Evolutionary conservation across 1,140 invertebrate species (phyloP), one percentile per base, ranked within the genome.

Genomic region (Anadara kagoshimensis): DNA sequence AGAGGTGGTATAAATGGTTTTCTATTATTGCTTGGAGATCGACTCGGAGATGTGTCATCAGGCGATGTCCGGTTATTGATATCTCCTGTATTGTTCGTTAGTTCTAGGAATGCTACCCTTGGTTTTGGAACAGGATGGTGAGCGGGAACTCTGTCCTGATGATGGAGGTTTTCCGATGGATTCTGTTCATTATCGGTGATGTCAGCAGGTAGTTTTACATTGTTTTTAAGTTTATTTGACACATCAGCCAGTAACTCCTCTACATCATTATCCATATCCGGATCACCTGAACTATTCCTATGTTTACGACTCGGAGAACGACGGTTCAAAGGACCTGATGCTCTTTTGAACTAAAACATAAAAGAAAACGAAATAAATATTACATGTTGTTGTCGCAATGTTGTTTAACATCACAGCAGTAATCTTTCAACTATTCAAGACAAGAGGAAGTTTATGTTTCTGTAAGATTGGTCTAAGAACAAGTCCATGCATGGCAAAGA

Each of bases 1-100:
- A 93, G 82, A 5, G 89, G 90, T 22, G 91, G 91, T 47, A 90
- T 85, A 61, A 84, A 85, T 11, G 85, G 85, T 61, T 86, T 85
- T 14, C 83, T 75, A 58, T 71, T 77, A 61, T 69, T 74, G 44
- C 57, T 78, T 22, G 86, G 86, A 11, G 86, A 87, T 16, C 58
- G 65, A 26, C 78, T 78, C 18, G 81, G 77, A 11, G 83, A 80
- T 44, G 36, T 61, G 2, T n/a, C 24, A 26, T 71, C 71, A 11
- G 45, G 51, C 26, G 51, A 64, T n/a, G 58, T 57, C 22, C 24
- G 36, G 29, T n/a, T 74, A 22, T 58, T 57, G 16, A 51, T 78
- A 58, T 49, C 73, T 16, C 53, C 54, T 44, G 51, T 66, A 29
- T 73, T 44, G 36, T 68, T 72, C 26, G 58, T 75, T 14, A 73